A percentile compares a stretch with the other conserved stretches of the same genome.
These are phyloP conservation scores for Sinohyriopsis cumingii DNA, from an alignment of 2,888 invertebrate genomes.

Conservation along the genomic window DNA sequence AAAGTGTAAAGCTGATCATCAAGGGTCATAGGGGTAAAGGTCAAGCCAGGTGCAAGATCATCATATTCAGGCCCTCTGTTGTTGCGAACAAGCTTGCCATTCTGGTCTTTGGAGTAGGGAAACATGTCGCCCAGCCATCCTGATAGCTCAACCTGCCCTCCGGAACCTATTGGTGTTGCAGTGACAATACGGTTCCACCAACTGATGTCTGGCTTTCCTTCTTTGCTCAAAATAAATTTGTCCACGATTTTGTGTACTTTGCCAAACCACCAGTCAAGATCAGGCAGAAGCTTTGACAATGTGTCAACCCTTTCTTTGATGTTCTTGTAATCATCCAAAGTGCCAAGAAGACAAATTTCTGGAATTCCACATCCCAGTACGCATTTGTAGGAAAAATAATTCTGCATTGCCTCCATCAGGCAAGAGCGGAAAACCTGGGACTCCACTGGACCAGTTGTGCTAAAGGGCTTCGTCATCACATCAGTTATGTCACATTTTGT, in stretches of 20 bases:
- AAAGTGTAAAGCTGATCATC: neutral
- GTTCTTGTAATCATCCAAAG: no score
- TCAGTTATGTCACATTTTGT: neutral
- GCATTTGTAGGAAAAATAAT: constrained; percentile 1
- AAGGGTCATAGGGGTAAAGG: neutral
- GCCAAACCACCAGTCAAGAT: neutral
- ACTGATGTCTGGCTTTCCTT: neutral
- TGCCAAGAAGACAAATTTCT: neutral
- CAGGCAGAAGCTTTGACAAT: no score
- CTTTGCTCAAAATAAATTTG: neutral
- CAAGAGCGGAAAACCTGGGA: neutral
- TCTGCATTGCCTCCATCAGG: constrained; percentile 1
- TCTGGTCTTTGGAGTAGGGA: neutral
- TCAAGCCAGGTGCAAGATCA: neutral
- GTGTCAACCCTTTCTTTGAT: no score
- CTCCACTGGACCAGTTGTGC: neutral
- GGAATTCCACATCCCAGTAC: neutral
- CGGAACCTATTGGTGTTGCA: neutral
- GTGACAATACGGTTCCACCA: constrained; percentile 1
- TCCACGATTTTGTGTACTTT: neutral
- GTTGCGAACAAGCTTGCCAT: neutral
- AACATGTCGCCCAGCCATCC: constrained; percentile 1
- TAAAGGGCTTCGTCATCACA: neutral
- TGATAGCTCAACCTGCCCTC: neutral
- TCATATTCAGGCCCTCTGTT: neutral